Evolutionary conservation across 2,888 invertebrate species (phyloP).

Genomic region (Metallyticus violacea): DNA sequence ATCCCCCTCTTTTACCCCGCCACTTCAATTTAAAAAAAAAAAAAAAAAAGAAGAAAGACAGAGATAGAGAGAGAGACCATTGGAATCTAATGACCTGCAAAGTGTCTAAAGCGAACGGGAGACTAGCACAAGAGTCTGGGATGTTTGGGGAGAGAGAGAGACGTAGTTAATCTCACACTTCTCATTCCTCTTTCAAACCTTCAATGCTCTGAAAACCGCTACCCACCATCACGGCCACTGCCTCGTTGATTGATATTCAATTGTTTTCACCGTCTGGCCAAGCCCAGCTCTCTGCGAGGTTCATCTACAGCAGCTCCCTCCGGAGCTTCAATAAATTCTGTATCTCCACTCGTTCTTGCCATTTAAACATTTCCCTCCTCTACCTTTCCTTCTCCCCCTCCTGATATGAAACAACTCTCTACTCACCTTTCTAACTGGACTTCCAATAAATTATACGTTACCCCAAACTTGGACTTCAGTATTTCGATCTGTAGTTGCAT

Average conservation of each 20-base stretch:
- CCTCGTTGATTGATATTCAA: slow-evolving; percentile 12
- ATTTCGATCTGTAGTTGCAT: neutral
- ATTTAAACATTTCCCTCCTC: neutral
- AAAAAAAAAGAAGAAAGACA: too few species aligned
- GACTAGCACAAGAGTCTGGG: neutral
- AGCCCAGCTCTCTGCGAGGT: neutral
- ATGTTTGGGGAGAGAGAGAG: neutral
- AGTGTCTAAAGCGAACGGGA: neutral
- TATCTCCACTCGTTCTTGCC: neutral
- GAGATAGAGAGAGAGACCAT: neutral
- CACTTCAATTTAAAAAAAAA: neutral
- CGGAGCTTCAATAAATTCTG: neutral
- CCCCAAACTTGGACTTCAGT: neutral
- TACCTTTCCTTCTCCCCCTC: too few species aligned
- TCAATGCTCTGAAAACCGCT: neutral
- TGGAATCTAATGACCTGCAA: slow-evolving; percentile 19
- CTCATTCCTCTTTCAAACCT: neutral
- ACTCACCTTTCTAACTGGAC: neutral
- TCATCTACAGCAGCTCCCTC: neutral
- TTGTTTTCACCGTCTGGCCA: neutral
- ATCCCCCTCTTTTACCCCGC: neutral
- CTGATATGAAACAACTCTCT: neutral
- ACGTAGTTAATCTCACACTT: neutral
- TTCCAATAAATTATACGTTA: neutral
- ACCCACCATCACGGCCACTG: neutral